A percentile compares a stretch with the other conserved stretches of the same genome.
Evolutionary conservation across 1,140 invertebrate genomes (phyloP).

Genomic region (Maconellicoccus hirsutus): DNA sequence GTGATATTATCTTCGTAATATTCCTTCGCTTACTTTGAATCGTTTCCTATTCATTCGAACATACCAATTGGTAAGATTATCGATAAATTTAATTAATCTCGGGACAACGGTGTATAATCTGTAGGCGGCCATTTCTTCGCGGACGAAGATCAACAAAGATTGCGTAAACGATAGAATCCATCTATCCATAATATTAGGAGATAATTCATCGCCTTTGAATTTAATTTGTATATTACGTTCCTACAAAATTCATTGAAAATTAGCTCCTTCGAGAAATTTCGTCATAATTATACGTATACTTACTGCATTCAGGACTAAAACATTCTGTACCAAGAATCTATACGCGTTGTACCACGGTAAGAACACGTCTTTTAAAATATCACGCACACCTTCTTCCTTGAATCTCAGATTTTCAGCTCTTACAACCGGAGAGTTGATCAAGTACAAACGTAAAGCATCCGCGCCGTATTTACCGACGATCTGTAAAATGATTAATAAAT

Average conservation of each 20-base stretch:
- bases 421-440: constrained; percentile 97
- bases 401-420: constrained; percentile 92
- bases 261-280: background rate
- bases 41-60: constrained; percentile 91
- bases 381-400: constrained; percentile 92
- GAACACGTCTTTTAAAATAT: constrained; percentile 95
- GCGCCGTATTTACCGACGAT: constrained; percentile 90
- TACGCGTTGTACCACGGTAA: constrained; percentile 99
- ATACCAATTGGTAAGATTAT: constrained; percentile 98
- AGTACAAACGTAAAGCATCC: constrained; percentile 88
- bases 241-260: background rate
- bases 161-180: constrained; percentile 98
- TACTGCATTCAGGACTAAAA: constrained; percentile 61
- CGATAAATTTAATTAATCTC: constrained; percentile 86
- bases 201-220: constrained; percentile 14
- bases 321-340: constrained; percentile 85
- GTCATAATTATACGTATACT: constrained; percentile 28
- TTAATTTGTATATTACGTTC: constrained; percentile 7
- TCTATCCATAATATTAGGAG: constrained; percentile 92
- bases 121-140: constrained; percentile 88
- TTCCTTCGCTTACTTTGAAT: constrained; percentile 27
- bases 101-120: constrained; percentile 92
- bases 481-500: constrained; percentile 16
- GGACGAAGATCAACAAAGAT: constrained; percentile 71
- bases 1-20: too few relatives aligned